Conservation (phyloP, 2,113 vertebrate genomes). For the Aegypius monachus region DNA sequence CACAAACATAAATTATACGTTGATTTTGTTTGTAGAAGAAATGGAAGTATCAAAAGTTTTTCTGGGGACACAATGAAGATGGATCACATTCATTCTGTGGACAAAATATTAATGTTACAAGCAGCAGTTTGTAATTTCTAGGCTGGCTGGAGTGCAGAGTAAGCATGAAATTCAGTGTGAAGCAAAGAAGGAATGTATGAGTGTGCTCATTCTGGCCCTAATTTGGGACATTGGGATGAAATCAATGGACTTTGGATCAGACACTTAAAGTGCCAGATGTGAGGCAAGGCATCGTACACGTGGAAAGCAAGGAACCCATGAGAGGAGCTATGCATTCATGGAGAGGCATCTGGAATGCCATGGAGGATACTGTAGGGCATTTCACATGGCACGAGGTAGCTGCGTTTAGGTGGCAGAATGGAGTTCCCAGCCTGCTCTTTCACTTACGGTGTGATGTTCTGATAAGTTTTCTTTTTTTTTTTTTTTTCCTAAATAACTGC, state of each 20-base stretch:
- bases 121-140: background rate
- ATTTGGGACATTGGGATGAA: background rate
- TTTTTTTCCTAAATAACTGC: background rate
- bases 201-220: background rate
- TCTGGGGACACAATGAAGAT: constrained; percentile 15
- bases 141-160: background rate
- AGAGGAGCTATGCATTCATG: background rate
- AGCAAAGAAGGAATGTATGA: background rate
- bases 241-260: background rate
- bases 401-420: background rate
- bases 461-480: background rate
- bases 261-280: background rate
- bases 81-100: background rate
- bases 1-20: constrained; percentile 44
- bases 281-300: background rate
- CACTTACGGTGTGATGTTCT: background rate
- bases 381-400: background rate
- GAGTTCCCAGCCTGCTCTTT: background rate
- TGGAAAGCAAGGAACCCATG: background rate
- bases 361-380: background rate
- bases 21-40: constrained; percentile 33
- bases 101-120: constrained; percentile 4
- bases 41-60: constrained; percentile 46
- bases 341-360: background rate
- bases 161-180: background rate